Evolutionary conservation across 2,888 invertebrate genomes (phyloP).

Genomic region (Drosophila monieri): DNA sequence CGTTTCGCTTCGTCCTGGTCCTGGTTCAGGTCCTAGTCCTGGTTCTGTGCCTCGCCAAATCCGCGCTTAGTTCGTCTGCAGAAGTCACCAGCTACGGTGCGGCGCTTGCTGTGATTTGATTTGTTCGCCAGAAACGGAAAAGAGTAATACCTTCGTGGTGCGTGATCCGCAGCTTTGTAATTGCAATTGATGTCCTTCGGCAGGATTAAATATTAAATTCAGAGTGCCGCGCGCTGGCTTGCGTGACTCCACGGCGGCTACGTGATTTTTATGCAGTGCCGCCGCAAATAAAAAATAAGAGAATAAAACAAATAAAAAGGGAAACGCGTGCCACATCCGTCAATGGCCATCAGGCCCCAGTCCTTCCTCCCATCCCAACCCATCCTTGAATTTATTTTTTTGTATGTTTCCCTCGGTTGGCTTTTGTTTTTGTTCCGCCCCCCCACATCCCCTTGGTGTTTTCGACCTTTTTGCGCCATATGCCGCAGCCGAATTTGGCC

Average conservation of each 20-base stretch:
- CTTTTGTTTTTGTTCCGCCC: conserved; percentile 52
- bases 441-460: too few species aligned
- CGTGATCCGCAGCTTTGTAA: conserved; percentile 53
- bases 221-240: conserved; percentile 6
- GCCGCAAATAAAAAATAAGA: conserved; percentile 22
- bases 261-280: conserved; percentile 51
- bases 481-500: conserved; percentile 48
- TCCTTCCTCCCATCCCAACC: background rate
- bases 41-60: background rate
- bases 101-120: background rate
- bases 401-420: conserved; percentile 50
- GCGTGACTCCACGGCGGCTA: conserved; percentile 30
- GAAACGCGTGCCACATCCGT: conserved; percentile 54
- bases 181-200: conserved; percentile 44
- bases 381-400: conserved; percentile 15
- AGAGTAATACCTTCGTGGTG: conserved; percentile 6
- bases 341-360: conserved; percentile 35
- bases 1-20: background rate
- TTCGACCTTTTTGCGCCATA: conserved; percentile 43
- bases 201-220: conserved; percentile 55
- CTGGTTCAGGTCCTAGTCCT: background rate
- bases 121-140: conserved; percentile 13
- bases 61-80: conserved; percentile 62
- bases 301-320: conserved; percentile 25
- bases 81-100: conserved; percentile 50